Evolutionary conservation across 2,113 vertebrate species (phyloP).

Genomic region (Gadus macrocephalus): DNA sequence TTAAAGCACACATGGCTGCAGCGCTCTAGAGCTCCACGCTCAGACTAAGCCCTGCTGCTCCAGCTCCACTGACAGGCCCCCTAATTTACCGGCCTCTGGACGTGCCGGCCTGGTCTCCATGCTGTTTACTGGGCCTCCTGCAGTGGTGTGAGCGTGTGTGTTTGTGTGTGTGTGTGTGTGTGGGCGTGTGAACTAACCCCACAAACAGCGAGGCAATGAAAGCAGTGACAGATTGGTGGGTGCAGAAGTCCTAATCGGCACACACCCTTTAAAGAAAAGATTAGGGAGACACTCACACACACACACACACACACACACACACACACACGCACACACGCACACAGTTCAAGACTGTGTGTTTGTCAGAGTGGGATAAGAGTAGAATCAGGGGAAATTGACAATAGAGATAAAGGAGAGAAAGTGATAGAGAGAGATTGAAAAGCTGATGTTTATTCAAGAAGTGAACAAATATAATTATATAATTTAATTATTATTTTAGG

Average conservation of each 20-base stretch:
- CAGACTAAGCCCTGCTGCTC: conserved; percentile 28
- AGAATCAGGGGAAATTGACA: conserved; percentile 44
- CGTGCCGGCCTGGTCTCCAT: conserved; percentile 32
- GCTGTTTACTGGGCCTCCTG: conserved; percentile 37
- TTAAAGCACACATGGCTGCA: conserved; percentile 43
- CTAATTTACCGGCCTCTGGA: conserved; percentile 51
- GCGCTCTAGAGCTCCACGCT: conserved; percentile 45
- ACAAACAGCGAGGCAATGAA: conserved; percentile 43
- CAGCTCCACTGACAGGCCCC: conserved; percentile 33
- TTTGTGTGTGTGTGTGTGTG: neutral
- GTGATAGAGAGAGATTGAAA: conserved; percentile 2
- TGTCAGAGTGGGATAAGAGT: conserved; percentile 50
- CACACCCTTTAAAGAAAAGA: conserved; percentile 44
- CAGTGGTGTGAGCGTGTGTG: neutral
- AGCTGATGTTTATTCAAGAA: too few species aligned
- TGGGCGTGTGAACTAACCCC: conserved; percentile 4
- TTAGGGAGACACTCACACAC: conserved; percentile 20
- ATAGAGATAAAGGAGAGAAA: conserved; percentile 40
- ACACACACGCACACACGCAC: conserved; percentile 11
- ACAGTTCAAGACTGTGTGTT: conserved; percentile 1
- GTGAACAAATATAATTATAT: too few species aligned
- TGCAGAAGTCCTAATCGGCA: conserved; percentile 50
- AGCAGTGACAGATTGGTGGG: conserved; percentile 56
- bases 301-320: conserved; percentile 2
- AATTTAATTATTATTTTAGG: too few species aligned